Base-by-base conservation (phyloP, 2,888 invertebrate species). In the Rhamnusium bicolor region DNA sequence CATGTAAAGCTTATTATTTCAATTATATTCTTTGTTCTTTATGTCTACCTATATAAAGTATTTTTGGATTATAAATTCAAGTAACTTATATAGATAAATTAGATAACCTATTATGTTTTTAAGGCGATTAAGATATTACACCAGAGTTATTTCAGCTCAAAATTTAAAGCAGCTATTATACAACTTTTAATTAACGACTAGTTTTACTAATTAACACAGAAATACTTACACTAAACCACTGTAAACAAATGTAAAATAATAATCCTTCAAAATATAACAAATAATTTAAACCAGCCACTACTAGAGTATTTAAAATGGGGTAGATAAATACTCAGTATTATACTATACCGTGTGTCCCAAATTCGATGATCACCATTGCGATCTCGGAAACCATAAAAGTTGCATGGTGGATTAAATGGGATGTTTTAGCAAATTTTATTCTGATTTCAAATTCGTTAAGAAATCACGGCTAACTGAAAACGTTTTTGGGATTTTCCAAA, bases 1-100 rank as follows among this genome's bases (percentile, higher is more conserved):
- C 49, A 54, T 65, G 65, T 53, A 65, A 65, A 65, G 65, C 65
- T 29, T 65, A 65, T 65, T 65, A 65, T 65, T 65, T 63, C 63
- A 63, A 63, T 63, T 63, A 63, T 27, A 49, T 24, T n/a, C 49
- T 63, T 63, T 63, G n/a, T 63, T 51, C 29, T 63, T 16, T 12
- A 16, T 18, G 49, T 51, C 63, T 63, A 27, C 46, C n/a, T n/a
- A 16, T 21, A 21, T 10, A 47, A 29, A 18, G 10, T 29, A 32
- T 58, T 63, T 63, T 51, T 51, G 18, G 29, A 63, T 61, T 19
- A 21, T 29, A 49, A 10, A 19, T 63, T 51, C 16, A 0, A 16
- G 19, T 63, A 12, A 29, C 51, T 51, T 21, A 18, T 14, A 63
- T 16, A 51, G 47, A 8, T 51, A 27, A 63, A 63, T 63, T 63